Conservation (phyloP, 2,888 invertebrate genomes). For the Bellardia pandia region DNA sequence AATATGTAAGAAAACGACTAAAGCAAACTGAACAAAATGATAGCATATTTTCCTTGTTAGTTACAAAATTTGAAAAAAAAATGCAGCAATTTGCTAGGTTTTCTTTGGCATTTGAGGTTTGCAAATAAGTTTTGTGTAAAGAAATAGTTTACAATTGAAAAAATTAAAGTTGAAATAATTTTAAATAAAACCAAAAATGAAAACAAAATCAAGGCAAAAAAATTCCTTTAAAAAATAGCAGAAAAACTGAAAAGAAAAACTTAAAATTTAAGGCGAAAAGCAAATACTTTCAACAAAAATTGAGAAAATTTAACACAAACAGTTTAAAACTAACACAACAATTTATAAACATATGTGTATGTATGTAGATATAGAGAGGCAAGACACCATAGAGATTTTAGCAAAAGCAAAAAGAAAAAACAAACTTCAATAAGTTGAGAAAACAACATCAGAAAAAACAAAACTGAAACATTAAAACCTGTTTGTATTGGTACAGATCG, state of each 20-base stretch:
- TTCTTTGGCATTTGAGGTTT: conserved; percentile 60
- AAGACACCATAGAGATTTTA: not conserved
- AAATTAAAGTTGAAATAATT: conserved; percentile 25
- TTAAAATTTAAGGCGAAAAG: conserved; percentile 44
- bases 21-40: conserved; percentile 19
- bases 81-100: not conserved
- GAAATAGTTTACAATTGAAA: conserved; percentile 19
- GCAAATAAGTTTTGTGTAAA: not conserved
- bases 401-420: conserved; percentile 29
- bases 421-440: conserved; percentile 38
- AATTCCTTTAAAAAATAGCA: conserved; percentile 31
- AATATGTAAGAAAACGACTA: conserved; percentile 17
- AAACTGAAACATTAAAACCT: conserved; percentile 66
- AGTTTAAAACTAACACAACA: not conserved
- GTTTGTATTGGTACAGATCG: conserved; percentile 66
- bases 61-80: not conserved
- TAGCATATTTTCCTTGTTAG: conserved; percentile 8
- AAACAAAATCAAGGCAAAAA: conserved; percentile 39
- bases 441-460: conserved; percentile 28
- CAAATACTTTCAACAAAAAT: conserved; percentile 63
- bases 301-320: conserved; percentile 41
- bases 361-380: too few species aligned
- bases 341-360: too few species aligned
- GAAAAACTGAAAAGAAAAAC: conserved; percentile 39
- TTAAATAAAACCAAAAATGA: conserved; percentile 26